A percentile compares a stretch with the other conserved stretches of the same genome.
Evolutionary conservation across 2,113 vertebrate genomes (phyloP).

Genomic region (Empidonax alnorum): DNA sequence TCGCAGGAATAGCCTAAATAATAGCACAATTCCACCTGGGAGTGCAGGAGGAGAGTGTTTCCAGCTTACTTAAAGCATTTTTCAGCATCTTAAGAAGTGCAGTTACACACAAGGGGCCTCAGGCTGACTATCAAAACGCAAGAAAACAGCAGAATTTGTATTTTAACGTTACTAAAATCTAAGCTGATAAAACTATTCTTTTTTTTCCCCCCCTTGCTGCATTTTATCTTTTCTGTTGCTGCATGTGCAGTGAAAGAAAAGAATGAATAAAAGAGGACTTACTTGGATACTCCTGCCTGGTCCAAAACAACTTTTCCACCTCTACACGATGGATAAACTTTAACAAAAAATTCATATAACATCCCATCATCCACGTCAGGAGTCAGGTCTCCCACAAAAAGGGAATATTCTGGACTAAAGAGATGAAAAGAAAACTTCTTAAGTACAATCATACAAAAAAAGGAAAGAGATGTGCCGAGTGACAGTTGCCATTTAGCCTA

Average conservation of each 20-base stretch:
- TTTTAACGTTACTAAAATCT: not conserved
- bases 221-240: not conserved
- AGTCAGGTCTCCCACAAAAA: constrained; percentile 92
- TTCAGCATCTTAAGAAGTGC: not conserved
- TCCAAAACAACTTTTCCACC: constrained; percentile 93
- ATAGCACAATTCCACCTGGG: not conserved
- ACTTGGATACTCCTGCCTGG: constrained; percentile 92
- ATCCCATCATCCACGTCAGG: constrained; percentile 94
- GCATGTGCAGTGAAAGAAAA: not conserved
- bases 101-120: not conserved
- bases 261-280: constrained; percentile 57
- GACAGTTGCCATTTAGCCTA: not conserved
- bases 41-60: not conserved
- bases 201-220: not conserved
- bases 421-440: constrained; percentile 6
- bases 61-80: not conserved
- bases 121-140: not conserved
- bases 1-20: not conserved
- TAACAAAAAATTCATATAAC: constrained; percentile 96
- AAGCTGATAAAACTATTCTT: not conserved
- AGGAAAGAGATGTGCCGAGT: not conserved
- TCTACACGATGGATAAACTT: constrained; percentile 90
- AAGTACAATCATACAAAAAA: not conserved
- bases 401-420: constrained; percentile 87
- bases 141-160: not conserved